Conservation (phyloP, 1,140 invertebrate genomes). For the Caenorhabditis brenneri region DNA sequence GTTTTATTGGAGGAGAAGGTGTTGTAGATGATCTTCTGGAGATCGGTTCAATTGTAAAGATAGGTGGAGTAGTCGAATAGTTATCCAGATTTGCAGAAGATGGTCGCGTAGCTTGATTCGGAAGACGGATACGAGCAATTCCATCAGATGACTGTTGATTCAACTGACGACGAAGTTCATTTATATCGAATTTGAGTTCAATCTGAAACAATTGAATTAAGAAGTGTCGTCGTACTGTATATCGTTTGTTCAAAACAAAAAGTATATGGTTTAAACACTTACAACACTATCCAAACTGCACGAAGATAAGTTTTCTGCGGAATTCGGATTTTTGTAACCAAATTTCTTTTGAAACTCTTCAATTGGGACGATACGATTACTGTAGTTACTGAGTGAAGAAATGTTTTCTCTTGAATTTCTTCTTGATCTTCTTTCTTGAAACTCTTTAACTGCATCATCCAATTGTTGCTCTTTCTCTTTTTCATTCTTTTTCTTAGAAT, state of each 20-base stretch:
- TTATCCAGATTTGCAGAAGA: neutral
- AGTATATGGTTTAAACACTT: too few relatives aligned
- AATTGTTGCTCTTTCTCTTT: slow-evolving; percentile 27
- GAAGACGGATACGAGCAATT: slow-evolving; percentile 17
- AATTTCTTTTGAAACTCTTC: slow-evolving; percentile 16
- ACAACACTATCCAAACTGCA: slow-evolving; percentile 1
- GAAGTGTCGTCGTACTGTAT: too few relatives aligned
- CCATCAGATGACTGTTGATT: neutral
- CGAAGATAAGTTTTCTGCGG: neutral
- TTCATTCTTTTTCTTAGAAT: slow-evolving; percentile 19
- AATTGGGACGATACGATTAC: neutral
- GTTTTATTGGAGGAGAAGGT: neutral
- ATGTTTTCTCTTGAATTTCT: slow-evolving; percentile 11
- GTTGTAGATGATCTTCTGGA: neutral
- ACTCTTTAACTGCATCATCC: slow-evolving; percentile 26
- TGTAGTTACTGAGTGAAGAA: neutral
- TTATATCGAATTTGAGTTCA: slow-evolving; percentile 11
- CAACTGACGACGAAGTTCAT: slow-evolving; percentile 4
- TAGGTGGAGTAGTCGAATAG: neutral
- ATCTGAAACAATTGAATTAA: too few relatives aligned
- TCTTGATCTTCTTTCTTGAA: slow-evolving; percentile 26
- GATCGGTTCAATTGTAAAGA: slow-evolving; percentile 13
- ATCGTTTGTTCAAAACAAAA: too few relatives aligned
- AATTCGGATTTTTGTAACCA: neutral
- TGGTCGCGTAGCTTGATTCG: neutral